Percentiles rank a stretch among this genome's conserved stretches.
Conservation (phyloP, 2,888 invertebrate species). For the Drosophila paucipuncta region DNA sequence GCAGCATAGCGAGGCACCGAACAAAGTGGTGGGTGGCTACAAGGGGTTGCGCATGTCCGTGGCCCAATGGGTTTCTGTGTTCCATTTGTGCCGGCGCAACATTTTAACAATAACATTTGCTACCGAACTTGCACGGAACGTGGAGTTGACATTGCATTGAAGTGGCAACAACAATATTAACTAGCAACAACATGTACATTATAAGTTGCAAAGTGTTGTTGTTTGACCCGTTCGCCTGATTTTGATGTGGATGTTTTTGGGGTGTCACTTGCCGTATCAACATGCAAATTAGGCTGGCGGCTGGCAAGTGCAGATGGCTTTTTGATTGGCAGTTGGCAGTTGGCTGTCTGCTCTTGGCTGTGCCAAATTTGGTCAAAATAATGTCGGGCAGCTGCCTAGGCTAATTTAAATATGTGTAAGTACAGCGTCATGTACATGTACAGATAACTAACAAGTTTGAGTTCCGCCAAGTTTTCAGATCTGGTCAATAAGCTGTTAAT, state of each 20-base stretch:
- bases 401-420: constrained; percentile 43
- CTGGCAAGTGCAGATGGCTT: constrained; percentile 68
- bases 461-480: constrained; percentile 20
- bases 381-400: constrained; percentile 20
- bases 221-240: constrained; percentile 28
- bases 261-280: constrained; percentile 54
- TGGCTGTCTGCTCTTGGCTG: constrained; percentile 13
- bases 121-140: constrained; percentile 44
- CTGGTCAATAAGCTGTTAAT: constrained; percentile 36
- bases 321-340: constrained; percentile 68
- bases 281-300: constrained; percentile 61
- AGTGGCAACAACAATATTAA: constrained; percentile 20
- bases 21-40: background rate
- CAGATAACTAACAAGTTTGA: constrained; percentile 17
- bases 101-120: constrained; percentile 63
- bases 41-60: constrained; percentile 2
- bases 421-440: constrained; percentile 40
- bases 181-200: constrained; percentile 17
- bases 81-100: constrained; percentile 46
- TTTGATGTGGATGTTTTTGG: constrained; percentile 19
- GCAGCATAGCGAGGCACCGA: constrained; percentile 26
- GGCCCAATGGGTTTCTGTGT: constrained; percentile 40
- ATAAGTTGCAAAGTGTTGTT: constrained; percentile 46
- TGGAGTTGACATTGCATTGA: constrained; percentile 48
- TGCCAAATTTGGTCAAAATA: constrained; percentile 38